Conservation (phyloP, 1,140 invertebrate genomes). For the Drosophila miranda region DNA sequence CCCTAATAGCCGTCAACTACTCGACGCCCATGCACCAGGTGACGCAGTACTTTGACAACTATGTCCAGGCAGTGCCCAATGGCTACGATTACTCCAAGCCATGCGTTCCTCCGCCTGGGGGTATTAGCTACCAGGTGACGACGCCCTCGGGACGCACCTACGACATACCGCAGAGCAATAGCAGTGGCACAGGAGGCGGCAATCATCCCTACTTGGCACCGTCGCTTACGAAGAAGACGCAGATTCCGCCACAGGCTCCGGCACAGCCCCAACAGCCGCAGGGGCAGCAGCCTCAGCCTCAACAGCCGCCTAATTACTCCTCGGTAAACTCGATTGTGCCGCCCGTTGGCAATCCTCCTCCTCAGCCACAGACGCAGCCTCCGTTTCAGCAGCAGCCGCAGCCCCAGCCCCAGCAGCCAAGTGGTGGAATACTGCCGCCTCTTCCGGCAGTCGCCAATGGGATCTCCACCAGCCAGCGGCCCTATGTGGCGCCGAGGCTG, state of each 20-base stretch:
- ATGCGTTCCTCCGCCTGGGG: constrained; percentile 28
- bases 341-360: constrained; percentile 35
- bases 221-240: constrained; percentile 55
- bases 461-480: constrained; percentile 70
- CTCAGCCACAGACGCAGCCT: constrained; percentile 15
- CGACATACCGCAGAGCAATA: constrained; percentile 74
- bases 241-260: constrained; percentile 38
- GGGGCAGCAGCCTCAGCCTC: constrained; percentile 16
- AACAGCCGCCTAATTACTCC: constrained; percentile 56
- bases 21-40: constrained; percentile 71
- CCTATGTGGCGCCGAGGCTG: constrained; percentile 74
- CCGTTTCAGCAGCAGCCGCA: constrained; percentile 19
- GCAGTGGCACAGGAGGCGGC: constrained; percentile 62
- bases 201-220: constrained; percentile 74
- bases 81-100: constrained; percentile 74
- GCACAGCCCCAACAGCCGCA: constrained; percentile 38
- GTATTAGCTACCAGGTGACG: constrained; percentile 68
- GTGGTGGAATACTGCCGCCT: constrained; percentile 18
- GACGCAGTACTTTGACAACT: constrained; percentile 73
- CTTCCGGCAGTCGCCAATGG: constrained; percentile 14
- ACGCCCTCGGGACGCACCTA: constrained; percentile 74
- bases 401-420: constrained; percentile 21
- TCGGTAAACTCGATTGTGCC: constrained; percentile 76
- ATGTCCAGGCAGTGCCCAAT: constrained; percentile 65
- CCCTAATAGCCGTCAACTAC: constrained; percentile 69